Conservation (phyloP, 2,113 vertebrate genomes). For the Solea senegalensis region DNA sequence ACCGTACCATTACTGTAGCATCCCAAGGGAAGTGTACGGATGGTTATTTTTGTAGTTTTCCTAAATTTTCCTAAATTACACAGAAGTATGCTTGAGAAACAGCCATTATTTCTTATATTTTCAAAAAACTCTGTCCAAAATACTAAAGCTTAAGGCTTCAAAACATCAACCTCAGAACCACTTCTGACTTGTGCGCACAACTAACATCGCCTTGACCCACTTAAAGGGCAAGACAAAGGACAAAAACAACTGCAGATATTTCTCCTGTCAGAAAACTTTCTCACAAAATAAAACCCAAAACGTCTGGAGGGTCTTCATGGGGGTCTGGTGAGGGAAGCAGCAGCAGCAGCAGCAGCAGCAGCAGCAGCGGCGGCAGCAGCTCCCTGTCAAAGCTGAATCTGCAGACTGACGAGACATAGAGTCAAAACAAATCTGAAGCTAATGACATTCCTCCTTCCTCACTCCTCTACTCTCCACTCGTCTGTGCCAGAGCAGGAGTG, state of each 20-base stretch:
- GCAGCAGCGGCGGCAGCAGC: too few relatives aligned
- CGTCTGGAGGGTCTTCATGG: too few relatives aligned
- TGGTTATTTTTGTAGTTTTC: background rate
- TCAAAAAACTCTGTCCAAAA: too few relatives aligned
- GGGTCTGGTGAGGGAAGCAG: too few relatives aligned
- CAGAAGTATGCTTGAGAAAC: background rate
- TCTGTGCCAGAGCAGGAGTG: slow-evolving; percentile 61
- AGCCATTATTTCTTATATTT: too few relatives aligned
- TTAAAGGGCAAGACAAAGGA: background rate
- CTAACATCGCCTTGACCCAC: background rate
- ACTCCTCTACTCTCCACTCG: background rate
- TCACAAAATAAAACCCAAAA: too few relatives aligned
- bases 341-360: too few relatives aligned
- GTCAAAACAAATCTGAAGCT: slow-evolving; percentile 33
- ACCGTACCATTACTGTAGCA: too few relatives aligned
- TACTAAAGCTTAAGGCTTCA: background rate
- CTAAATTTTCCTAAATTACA: background rate
- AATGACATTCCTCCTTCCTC: background rate
- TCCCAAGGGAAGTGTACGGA: too few relatives aligned
- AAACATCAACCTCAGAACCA: background rate
- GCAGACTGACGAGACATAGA: slow-evolving; percentile 13
- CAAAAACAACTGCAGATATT: background rate
- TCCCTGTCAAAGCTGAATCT: background rate
- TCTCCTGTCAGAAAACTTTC: background rate
- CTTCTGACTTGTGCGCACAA: background rate